phyloP scores from a whole-genome alignment of 2,113 vertebrate genomes.

The Orthonyx spaldingii region DNA sequence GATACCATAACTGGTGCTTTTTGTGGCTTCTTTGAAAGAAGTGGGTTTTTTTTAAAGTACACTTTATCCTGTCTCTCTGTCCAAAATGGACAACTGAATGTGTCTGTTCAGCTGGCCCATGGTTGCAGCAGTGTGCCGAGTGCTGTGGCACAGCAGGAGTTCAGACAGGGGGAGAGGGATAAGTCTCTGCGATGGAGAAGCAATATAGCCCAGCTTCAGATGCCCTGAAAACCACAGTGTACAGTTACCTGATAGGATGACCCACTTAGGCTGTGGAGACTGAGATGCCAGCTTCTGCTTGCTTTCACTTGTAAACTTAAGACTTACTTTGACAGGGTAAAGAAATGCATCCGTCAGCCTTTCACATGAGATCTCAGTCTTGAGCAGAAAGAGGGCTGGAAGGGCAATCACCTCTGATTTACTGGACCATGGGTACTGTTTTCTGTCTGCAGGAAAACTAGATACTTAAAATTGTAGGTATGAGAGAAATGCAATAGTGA shows the following conservation, averaged over 20 bases:
- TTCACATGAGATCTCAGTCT: neutral
- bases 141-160: neutral
- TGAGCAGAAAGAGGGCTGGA: neutral
- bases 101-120: neutral
- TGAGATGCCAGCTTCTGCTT: neutral
- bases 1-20: neutral
- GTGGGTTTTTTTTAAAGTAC: fast-evolving
- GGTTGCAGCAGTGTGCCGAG: neutral
- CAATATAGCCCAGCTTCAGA: neutral
- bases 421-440: neutral
- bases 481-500: neutral
- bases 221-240: neutral
- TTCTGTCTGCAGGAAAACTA: neutral
- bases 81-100: neutral
- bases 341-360: neutral
- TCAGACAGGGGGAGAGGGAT: neutral
- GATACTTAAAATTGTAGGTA: neutral
- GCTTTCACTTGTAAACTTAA: neutral
- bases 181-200: neutral
- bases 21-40: neutral
- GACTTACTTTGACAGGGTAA: neutral
- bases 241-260: neutral
- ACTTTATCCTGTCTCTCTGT: neutral
- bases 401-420: neutral
- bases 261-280: neutral